Evolutionary conservation across 2,888 invertebrate species (phyloP).

Genomic region (Metacarcinus magister): DNA sequence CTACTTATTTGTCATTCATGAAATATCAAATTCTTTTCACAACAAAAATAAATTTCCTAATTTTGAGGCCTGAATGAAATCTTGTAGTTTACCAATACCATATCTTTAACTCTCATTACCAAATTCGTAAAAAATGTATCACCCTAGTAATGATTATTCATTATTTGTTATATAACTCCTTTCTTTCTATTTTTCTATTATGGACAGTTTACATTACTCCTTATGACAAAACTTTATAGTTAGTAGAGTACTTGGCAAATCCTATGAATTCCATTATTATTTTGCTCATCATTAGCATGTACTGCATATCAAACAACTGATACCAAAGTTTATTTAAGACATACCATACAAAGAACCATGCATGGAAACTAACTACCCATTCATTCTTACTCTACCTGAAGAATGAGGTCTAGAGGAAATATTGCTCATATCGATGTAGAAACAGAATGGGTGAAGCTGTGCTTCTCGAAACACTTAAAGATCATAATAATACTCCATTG

Average conservation of each 20-base stretch:
- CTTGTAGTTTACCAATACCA: background rate
- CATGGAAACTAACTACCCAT: slow-evolving; percentile 20
- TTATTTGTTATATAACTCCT: background rate
- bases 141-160: background rate
- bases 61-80: slow-evolving; percentile 9
- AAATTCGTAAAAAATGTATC: background rate
- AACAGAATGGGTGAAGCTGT: slow-evolving; percentile 15
- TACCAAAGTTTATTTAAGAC: slow-evolving; percentile 1
- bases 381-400: slow-evolving; percentile 56
- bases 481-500: background rate
- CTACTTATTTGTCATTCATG: background rate
- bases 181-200: background rate
- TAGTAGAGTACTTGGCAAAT: background rate
- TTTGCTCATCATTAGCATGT: background rate
- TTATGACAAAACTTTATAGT: background rate
- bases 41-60: background rate
- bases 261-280: background rate
- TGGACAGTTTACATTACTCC: background rate
- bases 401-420: slow-evolving; percentile 22
- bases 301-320: background rate
- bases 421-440: slow-evolving; percentile 8
- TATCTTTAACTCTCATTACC: background rate
- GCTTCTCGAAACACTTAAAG: background rate
- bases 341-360: slow-evolving; percentile 42
- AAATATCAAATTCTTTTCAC: background rate